A percentile compares a stretch with the other conserved stretches of the same genome.
Evolutionary conservation across 2,113 vertebrate genomes (phyloP).

Genomic region (Parus major): DNA sequence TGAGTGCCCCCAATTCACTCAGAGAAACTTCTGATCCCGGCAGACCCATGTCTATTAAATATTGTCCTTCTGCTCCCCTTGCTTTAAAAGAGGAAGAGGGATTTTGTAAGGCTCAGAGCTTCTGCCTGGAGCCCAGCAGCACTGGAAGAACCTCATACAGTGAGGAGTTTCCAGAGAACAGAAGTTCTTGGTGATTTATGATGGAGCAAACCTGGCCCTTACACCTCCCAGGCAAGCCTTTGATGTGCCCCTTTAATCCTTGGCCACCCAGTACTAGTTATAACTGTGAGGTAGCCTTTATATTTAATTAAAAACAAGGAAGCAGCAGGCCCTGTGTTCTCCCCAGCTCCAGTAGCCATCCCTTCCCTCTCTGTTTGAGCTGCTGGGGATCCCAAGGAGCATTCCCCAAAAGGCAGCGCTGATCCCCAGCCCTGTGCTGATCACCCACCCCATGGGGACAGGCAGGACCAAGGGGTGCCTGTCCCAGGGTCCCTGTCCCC

Average conservation of each 20-base stretch:
- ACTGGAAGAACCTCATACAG: background rate
- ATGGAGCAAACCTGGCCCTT: background rate
- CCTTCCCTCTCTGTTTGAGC: background rate
- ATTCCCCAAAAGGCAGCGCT: fast-evolving
- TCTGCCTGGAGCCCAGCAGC: background rate
- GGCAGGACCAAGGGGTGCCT: background rate
- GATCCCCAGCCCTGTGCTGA: fast-evolving
- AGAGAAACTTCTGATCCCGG: background rate
- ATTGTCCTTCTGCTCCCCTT: background rate
- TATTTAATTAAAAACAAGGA: conserved; percentile 53
- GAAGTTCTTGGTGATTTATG: conserved; percentile 25
- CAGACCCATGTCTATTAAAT: background rate
- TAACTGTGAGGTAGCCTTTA: conserved; percentile 18
- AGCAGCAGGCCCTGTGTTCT: background rate
- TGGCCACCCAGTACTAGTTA: conserved; percentile 41
- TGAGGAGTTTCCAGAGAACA: background rate
- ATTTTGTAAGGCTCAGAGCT: background rate
- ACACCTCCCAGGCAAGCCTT: background rate
- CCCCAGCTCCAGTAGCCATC: background rate
- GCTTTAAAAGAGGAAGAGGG: background rate
- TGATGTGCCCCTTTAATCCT: conserved; percentile 50
- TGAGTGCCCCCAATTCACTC: fast-evolving
- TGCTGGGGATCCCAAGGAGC: fast-evolving
- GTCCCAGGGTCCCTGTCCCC: background rate
- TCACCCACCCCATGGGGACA: fast-evolving